Evolutionary conservation across 2,797 vertebrate species (phyloP), one percentile per base, ranked within the genome.

Genomic region (Decapterus maruadsi): DNA sequence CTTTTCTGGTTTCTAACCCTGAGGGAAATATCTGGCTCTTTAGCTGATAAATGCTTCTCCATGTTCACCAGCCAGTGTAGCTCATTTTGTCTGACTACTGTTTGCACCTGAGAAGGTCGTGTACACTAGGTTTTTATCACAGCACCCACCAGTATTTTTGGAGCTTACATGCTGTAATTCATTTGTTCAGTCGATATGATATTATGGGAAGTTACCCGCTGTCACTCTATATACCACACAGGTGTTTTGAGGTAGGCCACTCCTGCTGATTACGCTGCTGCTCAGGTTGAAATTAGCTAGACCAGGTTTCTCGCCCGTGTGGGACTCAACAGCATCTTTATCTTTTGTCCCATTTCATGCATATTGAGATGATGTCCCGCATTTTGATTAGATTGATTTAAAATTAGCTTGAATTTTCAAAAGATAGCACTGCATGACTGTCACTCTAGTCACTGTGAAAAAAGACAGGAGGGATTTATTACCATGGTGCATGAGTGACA

Each of bases 221-320:
- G 29, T 34, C 26, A n/a, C 29, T 26, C 26, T 26, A 26, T 17
- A 19, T 17, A 19, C 29, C 8, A 22, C 48, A 36, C 40, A 67
- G 62, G 62, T 66, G 68, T 60, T 55, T 61, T 29, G 10, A 55
- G 4, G 31, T 5, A 34, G 31, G 31, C 72, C 29, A 56, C 7
- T 8, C 19, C 13, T 16, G 26, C 6, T 26, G 26, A 58, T 64
- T 43, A 64, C 11, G 38, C 19, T 13, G 6, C 40, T 46, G n/a
- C 45, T 46, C 6, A 9, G 40, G 9, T 20, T 14, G 5, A 67
- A 34, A 6, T 2, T 2, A 34, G 31, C 3, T 4, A 34, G 0
- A 34, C 31, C 6, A 34, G 31, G 31, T 31, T 3, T 34, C 31
- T 34, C 6, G 31, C 31, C 6, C 6, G 31, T 6, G 31, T 34